Percentiles rank a stretch among this genome's conserved stretches.
These are phyloP conservation scores for Zygaena filipendulae DNA, from an alignment of 2,888 invertebrate genomes.

Conservation along the genomic window DNA sequence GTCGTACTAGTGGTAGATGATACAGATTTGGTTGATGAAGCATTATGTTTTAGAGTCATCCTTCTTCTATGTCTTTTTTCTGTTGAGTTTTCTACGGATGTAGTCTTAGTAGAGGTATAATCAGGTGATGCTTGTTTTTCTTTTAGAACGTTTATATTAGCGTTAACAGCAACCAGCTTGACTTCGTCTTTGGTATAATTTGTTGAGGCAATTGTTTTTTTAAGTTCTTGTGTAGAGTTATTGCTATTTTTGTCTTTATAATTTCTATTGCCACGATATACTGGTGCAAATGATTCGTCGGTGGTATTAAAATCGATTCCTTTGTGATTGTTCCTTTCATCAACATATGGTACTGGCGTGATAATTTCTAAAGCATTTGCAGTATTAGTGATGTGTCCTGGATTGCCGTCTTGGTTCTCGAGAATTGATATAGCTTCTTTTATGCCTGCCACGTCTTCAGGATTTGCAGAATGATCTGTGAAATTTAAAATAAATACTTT, in stretches of 20 bases:
- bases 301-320: conserved; percentile 26
- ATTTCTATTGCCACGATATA: conserved; percentile 47
- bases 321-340: conserved; percentile 41
- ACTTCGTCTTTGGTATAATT: conserved; percentile 21
- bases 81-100: conserved; percentile 26
- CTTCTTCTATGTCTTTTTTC: conserved; percentile 44
- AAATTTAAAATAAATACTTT: too few species aligned
- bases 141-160: conserved; percentile 35
- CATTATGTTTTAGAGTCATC: conserved; percentile 35
- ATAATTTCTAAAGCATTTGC: conserved; percentile 33
- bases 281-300: too few species aligned
- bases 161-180: conserved; percentile 34
- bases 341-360: conserved; percentile 42
- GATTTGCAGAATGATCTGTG: conserved; percentile 38
- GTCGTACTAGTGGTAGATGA: conserved; percentile 18
- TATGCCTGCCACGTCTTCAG: conserved; percentile 48
- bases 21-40: conserved; percentile 20
- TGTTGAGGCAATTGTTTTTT: conserved; percentile 21
- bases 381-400: conserved; percentile 18
- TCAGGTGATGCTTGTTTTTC: too few species aligned
- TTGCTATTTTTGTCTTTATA: conserved; percentile 15
- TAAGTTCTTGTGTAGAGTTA: conserved; percentile 18
- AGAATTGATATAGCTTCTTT: conserved; percentile 56
- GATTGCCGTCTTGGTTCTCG: conserved; percentile 39
- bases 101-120: conserved; percentile 14